These are phyloP conservation scores for Cosmia trapezina DNA, from an alignment of 2,888 invertebrate species.

Conservation along the genomic window DNA sequence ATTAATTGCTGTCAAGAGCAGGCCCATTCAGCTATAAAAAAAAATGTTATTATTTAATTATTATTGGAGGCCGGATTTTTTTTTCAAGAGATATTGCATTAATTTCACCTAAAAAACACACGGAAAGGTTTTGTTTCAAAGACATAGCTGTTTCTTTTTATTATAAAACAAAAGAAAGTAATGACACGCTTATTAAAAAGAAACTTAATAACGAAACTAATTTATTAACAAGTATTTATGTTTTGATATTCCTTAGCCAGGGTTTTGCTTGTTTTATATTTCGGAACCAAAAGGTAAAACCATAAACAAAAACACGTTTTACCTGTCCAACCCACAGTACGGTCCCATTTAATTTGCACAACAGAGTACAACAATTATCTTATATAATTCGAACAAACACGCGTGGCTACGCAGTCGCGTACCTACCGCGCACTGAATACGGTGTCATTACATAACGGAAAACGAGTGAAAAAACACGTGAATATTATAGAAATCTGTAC, in stretches of 20 bases:
- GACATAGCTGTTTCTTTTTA: background rate
- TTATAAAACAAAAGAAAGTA: background rate
- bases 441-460: background rate
- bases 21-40: background rate
- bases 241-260: background rate
- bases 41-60: too few species aligned
- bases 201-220: background rate
- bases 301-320: slow-evolving; percentile 1
- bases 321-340: background rate
- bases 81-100: background rate
- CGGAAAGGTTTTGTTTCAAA: background rate
- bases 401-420: slow-evolving; percentile 33
- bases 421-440: background rate
- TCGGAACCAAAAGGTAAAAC: background rate
- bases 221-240: background rate
- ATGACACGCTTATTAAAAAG: background rate
- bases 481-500: slow-evolving; percentile 11
- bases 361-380: slow-evolving; percentile 43
- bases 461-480: slow-evolving; percentile 22
- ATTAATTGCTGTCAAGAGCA: background rate
- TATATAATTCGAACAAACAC: slow-evolving; percentile 31
- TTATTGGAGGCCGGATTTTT: background rate
- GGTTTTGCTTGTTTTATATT: background rate
- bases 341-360: slow-evolving; percentile 16
- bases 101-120: background rate